These are phyloP conservation scores for Peucedramus taeniatus DNA, from an alignment of 2,113 vertebrate species.

Conservation along the genomic window DNA sequence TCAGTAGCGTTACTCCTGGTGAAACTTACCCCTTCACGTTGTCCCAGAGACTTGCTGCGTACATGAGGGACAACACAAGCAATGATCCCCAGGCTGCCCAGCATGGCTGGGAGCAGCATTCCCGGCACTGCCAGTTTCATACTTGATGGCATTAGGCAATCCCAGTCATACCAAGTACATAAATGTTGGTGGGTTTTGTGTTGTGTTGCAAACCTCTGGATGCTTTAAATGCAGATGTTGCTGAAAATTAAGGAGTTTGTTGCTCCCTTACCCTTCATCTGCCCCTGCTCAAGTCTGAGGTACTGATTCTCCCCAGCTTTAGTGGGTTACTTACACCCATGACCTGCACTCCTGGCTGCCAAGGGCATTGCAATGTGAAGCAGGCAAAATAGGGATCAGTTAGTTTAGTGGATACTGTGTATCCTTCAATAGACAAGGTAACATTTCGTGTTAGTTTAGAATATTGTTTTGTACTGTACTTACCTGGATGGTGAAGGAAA, in stretches of 20 bases:
- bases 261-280: background rate
- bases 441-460: conserved; percentile 94
- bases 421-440: conserved; percentile 96
- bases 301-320: conserved; percentile 9
- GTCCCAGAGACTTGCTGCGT: background rate
- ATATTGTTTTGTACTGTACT: conserved; percentile 96
- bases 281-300: background rate
- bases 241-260: conserved; percentile 35
- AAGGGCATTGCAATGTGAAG: conserved; percentile 81
- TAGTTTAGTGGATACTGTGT: conserved; percentile 98
- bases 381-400: conserved; percentile 92
- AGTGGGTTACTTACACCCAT: conserved; percentile 1
- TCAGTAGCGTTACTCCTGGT: background rate
- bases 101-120: background rate
- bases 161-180: conserved; percentile 40
- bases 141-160: conserved; percentile 47
- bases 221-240: conserved; percentile 35
- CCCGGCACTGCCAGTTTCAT: background rate
- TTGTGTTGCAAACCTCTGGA: conserved; percentile 20
- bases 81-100: background rate
- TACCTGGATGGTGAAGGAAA: conserved; percentile 90
- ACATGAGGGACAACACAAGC: background rate
- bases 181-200: conserved; percentile 11
- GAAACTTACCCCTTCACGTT: conserved; percentile 31
- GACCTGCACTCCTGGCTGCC: conserved; percentile 75